Evolutionary conservation across 2,888 invertebrate species (phyloP).

Genomic region (Ectemnius cavifrons): DNA sequence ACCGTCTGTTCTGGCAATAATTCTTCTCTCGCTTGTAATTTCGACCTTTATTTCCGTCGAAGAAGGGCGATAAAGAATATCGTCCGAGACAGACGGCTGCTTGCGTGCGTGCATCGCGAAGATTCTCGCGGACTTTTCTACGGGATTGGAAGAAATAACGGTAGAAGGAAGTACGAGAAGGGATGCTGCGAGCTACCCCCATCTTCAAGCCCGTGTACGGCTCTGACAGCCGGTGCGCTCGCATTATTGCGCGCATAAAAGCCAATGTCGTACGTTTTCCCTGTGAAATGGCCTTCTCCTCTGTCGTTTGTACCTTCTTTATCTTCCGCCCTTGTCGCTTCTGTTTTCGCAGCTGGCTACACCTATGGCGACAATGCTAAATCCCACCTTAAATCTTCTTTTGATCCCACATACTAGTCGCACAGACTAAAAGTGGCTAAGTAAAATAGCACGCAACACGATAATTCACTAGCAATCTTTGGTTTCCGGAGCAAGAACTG

Average conservation of each 20-base stretch:
- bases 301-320: constrained; percentile 53
- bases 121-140: constrained; percentile 29
- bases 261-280: constrained; percentile 62
- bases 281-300: constrained; percentile 42
- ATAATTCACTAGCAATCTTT: no score
- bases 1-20: constrained; percentile 25
- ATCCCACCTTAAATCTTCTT: background rate
- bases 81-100: constrained; percentile 16
- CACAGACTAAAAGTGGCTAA: background rate
- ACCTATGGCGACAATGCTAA: constrained; percentile 18
- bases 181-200: constrained; percentile 26
- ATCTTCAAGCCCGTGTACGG: constrained; percentile 27
- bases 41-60: constrained; percentile 19
- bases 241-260: constrained; percentile 69
- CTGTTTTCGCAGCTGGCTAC: constrained; percentile 35
- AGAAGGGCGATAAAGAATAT: constrained; percentile 51
- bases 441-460: no score
- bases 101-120: constrained; percentile 14
- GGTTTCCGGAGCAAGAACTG: no score
- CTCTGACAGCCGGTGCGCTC: constrained; percentile 59
- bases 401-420: background rate
- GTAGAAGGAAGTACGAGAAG: constrained; percentile 26
- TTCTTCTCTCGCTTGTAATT: constrained; percentile 24
- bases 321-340: constrained; percentile 29
- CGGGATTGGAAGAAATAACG: constrained; percentile 58